Base-by-base conservation (phyloP, 2,888 invertebrate species). In the Bibio marci region DNA sequence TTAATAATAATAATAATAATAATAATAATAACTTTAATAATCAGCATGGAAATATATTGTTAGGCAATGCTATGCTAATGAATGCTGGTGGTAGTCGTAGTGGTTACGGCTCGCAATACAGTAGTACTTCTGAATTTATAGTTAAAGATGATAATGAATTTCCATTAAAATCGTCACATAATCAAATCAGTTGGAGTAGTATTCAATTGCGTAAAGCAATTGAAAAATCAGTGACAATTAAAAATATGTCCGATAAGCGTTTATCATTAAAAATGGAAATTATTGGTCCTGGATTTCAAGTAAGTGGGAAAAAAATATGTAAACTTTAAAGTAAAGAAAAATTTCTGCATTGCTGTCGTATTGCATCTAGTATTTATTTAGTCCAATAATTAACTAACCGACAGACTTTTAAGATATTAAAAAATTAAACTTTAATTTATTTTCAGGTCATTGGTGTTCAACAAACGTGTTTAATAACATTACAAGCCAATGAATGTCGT, bases 111-210 rank as follows among this genome's bases (percentile, higher is more conserved):
- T 59, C 59, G 1, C 55, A 58, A n/a, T 57, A 54, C 19, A 59
- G 58, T 2, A 34, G 27, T 8, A 17, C 17, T 12, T 32, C 31
- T 18, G 39, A 34, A 18, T 19, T 33, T n/a, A n/a, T n/a, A n/a
- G n/a, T n/a, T n/a, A 57, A 58, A 42, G 52, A 55, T 1, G 57
- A 58, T 44, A 57, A 55, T 0, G 54, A 54, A 38, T 48, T 68
- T 10, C 71, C 73, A 0, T 58, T 75, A 11, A 67, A 70, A 49
- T 64, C 70, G 2, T 71, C 70, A 1, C 64, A 67, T 30, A 58
- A 62, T 8, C 66, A 71, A 44, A 47, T 75, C 6, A 64, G 70
- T 13, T 75, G 73, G 73, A 70, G 69, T 22, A 71, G 72, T 47
- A 55, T 71, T 3, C 69, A 66, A 50, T 51, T 67, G 10, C 68